phyloP scores from a whole-genome alignment of 2,888 invertebrate species.

The Mellilla xanthometata region DNA sequence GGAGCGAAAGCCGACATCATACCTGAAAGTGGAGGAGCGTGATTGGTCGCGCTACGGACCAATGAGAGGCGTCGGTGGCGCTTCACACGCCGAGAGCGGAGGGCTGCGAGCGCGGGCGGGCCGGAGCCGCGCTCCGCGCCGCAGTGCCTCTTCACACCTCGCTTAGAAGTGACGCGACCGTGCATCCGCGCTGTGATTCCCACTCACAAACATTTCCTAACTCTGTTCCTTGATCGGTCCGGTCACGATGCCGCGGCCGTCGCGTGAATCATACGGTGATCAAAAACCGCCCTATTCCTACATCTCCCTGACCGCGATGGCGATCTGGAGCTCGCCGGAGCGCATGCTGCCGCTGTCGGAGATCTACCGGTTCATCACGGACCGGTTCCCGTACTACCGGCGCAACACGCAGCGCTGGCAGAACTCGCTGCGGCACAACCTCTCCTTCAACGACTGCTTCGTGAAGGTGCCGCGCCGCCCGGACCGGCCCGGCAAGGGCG shows the following conservation, averaged over 20 bases:
- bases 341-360: conserved; percentile 92
- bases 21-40: conserved; percentile 57
- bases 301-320: conserved; percentile 99
- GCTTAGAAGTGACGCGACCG: conserved; percentile 67
- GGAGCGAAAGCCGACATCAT: conserved; percentile 82
- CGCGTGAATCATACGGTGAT: conserved; percentile 97
- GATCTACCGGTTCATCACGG: conserved; percentile 91
- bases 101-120: conserved; percentile 50
- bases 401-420: conserved; percentile 94
- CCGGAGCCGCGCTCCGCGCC: conserved; percentile 53
- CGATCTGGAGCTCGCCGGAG: conserved; percentile 98
- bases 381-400: conserved; percentile 93
- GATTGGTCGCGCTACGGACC: conserved; percentile 58
- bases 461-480: conserved; percentile 93
- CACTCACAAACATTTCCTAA: conserved; percentile 33
- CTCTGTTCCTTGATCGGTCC: conserved; percentile 33
- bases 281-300: conserved; percentile 99
- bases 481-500: conserved; percentile 92
- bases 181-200: conserved; percentile 48
- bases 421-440: conserved; percentile 93
- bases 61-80: conserved; percentile 43
- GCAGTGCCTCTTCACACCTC: conserved; percentile 75
- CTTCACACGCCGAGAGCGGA: conserved; percentile 42
- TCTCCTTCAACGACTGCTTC: conserved; percentile 98
- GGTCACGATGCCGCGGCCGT: conserved; percentile 95